Conservation (phyloP, 2,797 vertebrate genomes). For the Glossophaga mutica region DNA sequence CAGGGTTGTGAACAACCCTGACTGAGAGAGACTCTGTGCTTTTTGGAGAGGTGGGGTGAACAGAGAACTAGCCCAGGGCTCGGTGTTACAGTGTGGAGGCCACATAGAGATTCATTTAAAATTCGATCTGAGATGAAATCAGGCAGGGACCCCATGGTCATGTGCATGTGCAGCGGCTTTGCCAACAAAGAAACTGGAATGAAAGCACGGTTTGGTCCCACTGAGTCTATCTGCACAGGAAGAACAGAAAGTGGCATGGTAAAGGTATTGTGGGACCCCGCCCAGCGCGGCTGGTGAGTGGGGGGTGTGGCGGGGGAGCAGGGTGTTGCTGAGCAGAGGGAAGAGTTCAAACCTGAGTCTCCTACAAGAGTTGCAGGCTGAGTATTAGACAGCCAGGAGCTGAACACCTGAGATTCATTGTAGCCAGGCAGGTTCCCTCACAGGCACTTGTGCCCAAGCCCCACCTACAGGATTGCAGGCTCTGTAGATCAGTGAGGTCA, state of each 20-base stretch:
- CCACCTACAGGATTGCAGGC: neutral
- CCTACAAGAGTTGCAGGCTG: neutral
- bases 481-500: neutral
- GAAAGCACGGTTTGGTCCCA: neutral
- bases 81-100: neutral
- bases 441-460: neutral
- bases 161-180: too few species aligned
- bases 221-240: neutral
- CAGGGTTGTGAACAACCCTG: neutral
- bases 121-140: neutral
- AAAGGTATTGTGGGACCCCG: neutral
- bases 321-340: neutral
- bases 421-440: neutral
- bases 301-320: too few species aligned
- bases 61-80: neutral
- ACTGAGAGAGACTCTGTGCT: neutral
- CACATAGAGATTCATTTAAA: neutral
- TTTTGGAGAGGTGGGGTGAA: neutral
- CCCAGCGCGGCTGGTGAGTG: neutral
- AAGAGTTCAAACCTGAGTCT: neutral
- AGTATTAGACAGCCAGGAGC: neutral
- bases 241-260: neutral
- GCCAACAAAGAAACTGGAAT: neutral
- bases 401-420: neutral
- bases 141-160: neutral